Base-by-base conservation (phyloP, 30 jellyfish, hydroid and myxozoan species). In the Aurelia aurita region DNA sequence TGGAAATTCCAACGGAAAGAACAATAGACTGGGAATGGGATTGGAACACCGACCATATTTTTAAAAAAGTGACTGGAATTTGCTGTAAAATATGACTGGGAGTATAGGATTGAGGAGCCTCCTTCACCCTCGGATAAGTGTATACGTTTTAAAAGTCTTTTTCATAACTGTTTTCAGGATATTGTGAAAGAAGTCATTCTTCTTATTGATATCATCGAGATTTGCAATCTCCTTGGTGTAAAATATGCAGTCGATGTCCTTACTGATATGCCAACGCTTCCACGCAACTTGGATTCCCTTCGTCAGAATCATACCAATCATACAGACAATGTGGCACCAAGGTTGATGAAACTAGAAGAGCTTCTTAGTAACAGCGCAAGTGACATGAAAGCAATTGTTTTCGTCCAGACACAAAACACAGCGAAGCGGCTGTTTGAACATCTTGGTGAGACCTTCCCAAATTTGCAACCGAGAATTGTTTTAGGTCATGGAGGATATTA, bases 401-500 rank as follows among this genome's bases (percentile, higher is more conserved):
- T 90, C 68, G 95, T 84, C n/a, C 73, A 67, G 31, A 90, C 89
- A 26, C 86, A 91, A 70, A 16, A 34, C 20, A 54, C 83, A 4
- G 95, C 89, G 3, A 71, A 46, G 2, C 64, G 22, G 10, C 72
- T 90, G 25, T 20, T 20, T 45, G 64, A 76, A 9, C 69, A 75
- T 69, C 34, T 90, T 21, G 62, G 18, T n/a, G 26, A 78, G 61
- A 59, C 57, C 16, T 82, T 82, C 49, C 89, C 85, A 13, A 57
- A 46, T n/a, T 44, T 82, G 59, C 28, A 74, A 15, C 89, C 97
- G 3, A 60, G 80, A 25, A 77, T 29, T 69, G 80, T 90, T 58
- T 51, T 90, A 45, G 97, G 97, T 7, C 97, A 90, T 44, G 97
- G 95, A 54, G 97, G 97, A 2, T 68, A 46, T 61, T 69, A 82